A percentile compares a stretch with the other conserved stretches of the same genome.
Evolutionary conservation across 2,888 invertebrate species (phyloP).

Genomic region (Drosophila pseudotalamancana): DNA sequence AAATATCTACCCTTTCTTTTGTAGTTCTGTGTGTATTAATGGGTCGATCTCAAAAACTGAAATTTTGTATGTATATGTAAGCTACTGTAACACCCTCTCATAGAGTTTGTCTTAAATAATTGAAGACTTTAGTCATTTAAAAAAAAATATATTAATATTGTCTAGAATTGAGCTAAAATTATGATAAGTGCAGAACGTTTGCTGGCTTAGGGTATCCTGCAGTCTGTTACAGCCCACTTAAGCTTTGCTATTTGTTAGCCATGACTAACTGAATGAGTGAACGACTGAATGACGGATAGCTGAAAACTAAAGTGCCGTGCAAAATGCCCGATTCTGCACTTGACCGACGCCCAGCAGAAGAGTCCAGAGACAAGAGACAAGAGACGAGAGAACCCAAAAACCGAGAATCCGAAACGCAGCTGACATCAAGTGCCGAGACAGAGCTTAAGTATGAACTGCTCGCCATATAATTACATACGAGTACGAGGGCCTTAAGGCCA

Average conservation of each 20-base stretch:
- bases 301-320: slow-evolving; percentile 64
- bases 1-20: no score
- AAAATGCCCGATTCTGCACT: slow-evolving; percentile 70
- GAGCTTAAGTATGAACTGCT: slow-evolving; percentile 38
- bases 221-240: no score
- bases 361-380: not conserved
- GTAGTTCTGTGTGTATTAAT: no score
- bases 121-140: no score
- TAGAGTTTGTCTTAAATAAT: no score
- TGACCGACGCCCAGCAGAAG: slow-evolving; percentile 59
- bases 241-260: slow-evolving; percentile 54
- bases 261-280: slow-evolving; percentile 77
- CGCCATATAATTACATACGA: slow-evolving; percentile 65
- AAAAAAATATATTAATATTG: no score
- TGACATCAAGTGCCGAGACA: slow-evolving; percentile 51
- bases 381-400: not conserved
- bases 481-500: slow-evolving; percentile 16
- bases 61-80: no score
- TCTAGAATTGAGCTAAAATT: no score
- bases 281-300: slow-evolving; percentile 72
- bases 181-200: no score
- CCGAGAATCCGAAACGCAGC: slow-evolving; percentile 20
- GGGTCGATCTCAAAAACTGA: no score
- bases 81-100: no score
- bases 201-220: no score